Evolutionary conservation across 2,888 invertebrate genomes (phyloP).

Genomic region (Caenorhabditis drosophilae): DNA sequence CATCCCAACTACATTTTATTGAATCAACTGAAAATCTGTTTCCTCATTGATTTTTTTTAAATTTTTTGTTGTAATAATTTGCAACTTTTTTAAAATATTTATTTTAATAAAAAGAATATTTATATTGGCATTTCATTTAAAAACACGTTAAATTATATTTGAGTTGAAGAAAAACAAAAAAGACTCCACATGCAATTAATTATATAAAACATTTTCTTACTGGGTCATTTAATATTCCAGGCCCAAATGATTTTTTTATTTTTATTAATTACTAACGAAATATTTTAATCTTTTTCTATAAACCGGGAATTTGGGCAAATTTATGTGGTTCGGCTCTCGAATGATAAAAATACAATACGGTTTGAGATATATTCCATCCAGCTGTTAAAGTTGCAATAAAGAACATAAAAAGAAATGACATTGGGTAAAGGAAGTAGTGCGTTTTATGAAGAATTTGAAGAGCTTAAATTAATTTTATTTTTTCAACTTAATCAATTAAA

Average conservation of each 20-base stretch:
- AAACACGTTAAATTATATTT: not conserved
- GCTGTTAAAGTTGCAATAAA: constrained; percentile 81
- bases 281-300: not conserved
- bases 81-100: too few relatives aligned
- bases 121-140: too few relatives aligned
- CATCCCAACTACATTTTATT: too few relatives aligned
- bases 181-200: not conserved
- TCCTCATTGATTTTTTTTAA: too few relatives aligned
- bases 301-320: constrained; percentile 5
- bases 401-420: constrained; percentile 80
- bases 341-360: constrained; percentile 65
- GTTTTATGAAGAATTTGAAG: constrained; percentile 86
- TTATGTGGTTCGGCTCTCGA: constrained; percentile 54
- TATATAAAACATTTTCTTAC: not conserved
- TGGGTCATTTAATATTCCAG: not conserved
- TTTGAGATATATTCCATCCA: constrained; percentile 79
- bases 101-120: too few relatives aligned
- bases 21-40: too few relatives aligned
- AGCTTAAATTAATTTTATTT: constrained; percentile 76
- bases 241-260: not conserved
- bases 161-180: not conserved
- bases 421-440: constrained; percentile 82
- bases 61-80: too few relatives aligned
- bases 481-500: too few relatives aligned
- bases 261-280: not conserved